phyloP scores from a whole-genome alignment of 2,113 vertebrate genomes.

The Ciconia stormi region DNA sequence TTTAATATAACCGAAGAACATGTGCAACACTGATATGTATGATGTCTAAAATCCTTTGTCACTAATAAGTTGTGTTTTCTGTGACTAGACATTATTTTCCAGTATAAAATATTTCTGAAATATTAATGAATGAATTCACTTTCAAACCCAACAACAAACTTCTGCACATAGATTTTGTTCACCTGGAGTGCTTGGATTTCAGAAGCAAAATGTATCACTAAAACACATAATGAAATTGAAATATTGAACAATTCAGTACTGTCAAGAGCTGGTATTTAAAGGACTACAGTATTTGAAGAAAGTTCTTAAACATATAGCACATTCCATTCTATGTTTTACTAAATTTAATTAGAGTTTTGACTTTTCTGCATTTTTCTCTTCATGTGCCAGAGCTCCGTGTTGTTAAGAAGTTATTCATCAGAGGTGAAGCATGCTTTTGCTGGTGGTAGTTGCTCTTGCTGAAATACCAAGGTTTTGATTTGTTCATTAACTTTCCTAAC shows the following conservation, averaged over 20 bases:
- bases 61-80: background rate
- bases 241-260: background rate
- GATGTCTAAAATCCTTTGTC: background rate
- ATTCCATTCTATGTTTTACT: background rate
- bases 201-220: background rate
- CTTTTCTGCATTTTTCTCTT: background rate
- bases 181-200: background rate
- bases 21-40: background rate
- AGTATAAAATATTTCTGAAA: background rate
- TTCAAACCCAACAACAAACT: background rate
- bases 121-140: background rate
- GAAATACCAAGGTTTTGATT: background rate
- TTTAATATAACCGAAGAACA: background rate
- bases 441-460: background rate
- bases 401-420: background rate
- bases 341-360: background rate
- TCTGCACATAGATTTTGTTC: background rate
- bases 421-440: background rate
- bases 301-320: background rate
- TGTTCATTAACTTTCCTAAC: background rate
- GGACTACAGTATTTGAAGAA: background rate
- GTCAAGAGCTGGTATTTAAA: background rate
- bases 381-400: background rate
- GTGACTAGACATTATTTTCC: background rate
- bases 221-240: background rate